These are phyloP conservation scores for Helogale parvula DNA, from an alignment of 2,113 vertebrate genomes.

Conservation along the genomic window DNA sequence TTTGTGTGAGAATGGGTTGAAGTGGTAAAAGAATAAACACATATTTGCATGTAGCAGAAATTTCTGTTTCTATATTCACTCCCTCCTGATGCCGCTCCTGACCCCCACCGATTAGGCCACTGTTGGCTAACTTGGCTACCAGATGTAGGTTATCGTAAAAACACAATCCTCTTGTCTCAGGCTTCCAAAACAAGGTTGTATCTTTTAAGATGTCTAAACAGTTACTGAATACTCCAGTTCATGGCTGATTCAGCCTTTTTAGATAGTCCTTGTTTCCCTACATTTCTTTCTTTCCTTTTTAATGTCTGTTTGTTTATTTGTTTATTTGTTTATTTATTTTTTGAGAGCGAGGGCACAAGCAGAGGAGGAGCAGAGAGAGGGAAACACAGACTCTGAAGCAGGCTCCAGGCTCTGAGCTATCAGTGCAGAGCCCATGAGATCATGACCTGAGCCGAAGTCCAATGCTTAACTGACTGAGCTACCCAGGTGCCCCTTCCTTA, in stretches of 20 bases:
- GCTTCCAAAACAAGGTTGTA: neutral
- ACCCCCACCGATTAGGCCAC: neutral
- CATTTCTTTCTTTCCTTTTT: conserved; percentile 47
- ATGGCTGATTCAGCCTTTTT: conserved; percentile 21
- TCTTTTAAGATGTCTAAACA: neutral
- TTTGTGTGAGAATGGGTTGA: conserved; percentile 39
- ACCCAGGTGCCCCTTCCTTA: too few relatives aligned
- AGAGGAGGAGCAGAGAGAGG: too few relatives aligned
- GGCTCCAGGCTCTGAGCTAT: too few relatives aligned
- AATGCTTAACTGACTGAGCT: too few relatives aligned
- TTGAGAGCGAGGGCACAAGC: too few relatives aligned
- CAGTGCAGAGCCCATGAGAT: too few relatives aligned
- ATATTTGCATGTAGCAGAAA: neutral
- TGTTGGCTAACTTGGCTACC: neutral
- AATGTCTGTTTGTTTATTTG: too few relatives aligned
- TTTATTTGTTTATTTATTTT: too few relatives aligned
- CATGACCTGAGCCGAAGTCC: too few relatives aligned
- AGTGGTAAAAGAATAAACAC: conserved; percentile 19
- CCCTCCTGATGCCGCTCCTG: too few relatives aligned
- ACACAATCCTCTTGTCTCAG: neutral
- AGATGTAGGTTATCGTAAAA: neutral
- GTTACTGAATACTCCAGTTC: neutral
- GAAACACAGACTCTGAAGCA: too few relatives aligned
- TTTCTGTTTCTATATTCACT: neutral
- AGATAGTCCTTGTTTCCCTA: neutral